Conservation (phyloP, 30 jellyfish, hydroid and myxozoan genomes). For the Chironex yamaguchii region DNA sequence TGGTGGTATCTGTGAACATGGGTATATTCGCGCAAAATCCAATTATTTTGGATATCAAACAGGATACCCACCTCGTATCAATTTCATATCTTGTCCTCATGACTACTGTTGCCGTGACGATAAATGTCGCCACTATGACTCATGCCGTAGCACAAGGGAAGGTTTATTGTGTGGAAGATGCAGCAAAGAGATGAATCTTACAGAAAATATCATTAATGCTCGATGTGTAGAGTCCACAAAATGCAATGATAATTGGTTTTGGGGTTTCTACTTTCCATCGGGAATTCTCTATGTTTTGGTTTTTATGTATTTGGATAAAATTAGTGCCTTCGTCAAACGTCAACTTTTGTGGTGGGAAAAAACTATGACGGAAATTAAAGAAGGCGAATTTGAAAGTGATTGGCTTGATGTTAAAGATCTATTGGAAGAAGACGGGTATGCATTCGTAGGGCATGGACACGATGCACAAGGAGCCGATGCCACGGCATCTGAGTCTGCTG, state of each 20-base stretch:
- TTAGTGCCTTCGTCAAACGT: constrained; percentile 72
- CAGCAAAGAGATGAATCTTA: constrained; percentile 50
- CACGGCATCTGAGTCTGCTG: neutral
- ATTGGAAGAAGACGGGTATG: neutral
- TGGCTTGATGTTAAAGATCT: neutral
- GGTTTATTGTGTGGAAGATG: constrained; percentile 90
- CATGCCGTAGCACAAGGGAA: constrained; percentile 75
- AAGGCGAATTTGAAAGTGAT: neutral
- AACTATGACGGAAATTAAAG: neutral
- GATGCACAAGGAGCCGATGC: neutral
- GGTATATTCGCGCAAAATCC: constrained; percentile 77
- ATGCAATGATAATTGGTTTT: constrained; percentile 91
- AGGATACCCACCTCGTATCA: constrained; percentile 71
- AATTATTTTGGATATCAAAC: constrained; percentile 83
- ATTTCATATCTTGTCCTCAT: constrained; percentile 85
- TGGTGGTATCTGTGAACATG: constrained; percentile 93
- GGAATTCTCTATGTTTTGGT: constrained; percentile 69
- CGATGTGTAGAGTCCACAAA: constrained; percentile 52
- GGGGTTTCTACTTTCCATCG: constrained; percentile 78
- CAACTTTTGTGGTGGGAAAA: constrained; percentile 86
- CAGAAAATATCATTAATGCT: constrained; percentile 85
- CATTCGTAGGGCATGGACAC: neutral
- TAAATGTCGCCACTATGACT: constrained; percentile 70
- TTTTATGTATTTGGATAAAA: constrained; percentile 84
- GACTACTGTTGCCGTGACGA: constrained; percentile 91